phyloP scores from a whole-genome alignment of 1,140 invertebrate species.

The Sycophila sp. region DNA sequence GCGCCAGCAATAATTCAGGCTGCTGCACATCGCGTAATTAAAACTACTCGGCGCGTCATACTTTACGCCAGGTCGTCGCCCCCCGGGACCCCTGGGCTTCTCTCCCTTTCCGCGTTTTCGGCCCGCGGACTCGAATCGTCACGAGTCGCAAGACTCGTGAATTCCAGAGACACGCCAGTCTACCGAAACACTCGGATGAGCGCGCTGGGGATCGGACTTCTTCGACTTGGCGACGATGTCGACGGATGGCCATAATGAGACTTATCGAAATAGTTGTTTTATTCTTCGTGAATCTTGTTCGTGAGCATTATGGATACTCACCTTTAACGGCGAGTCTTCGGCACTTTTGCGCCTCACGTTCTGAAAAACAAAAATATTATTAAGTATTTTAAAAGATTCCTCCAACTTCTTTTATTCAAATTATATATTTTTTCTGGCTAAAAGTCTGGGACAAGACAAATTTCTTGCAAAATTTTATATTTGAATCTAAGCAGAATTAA shows the following conservation, averaged over 20 bases:
- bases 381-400: too few relatives aligned
- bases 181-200: neutral
- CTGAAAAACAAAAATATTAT: slow-evolving; percentile 7
- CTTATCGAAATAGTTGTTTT: too few relatives aligned
- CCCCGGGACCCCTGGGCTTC: neutral
- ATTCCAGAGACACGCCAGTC: neutral
- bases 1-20: slow-evolving; percentile 51
- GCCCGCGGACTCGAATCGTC: slow-evolving; percentile 35
- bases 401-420: too few relatives aligned
- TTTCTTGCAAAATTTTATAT: too few relatives aligned
- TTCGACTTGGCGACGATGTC: neutral
- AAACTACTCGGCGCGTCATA: slow-evolving; percentile 57
- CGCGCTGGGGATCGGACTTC: too few relatives aligned
- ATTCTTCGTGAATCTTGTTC: neutral
- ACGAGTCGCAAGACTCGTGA: slow-evolving; percentile 20
- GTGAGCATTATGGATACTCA: neutral
- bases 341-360: neutral
- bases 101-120: slow-evolving; percentile 13
- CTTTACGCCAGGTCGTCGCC: slow-evolving; percentile 43
- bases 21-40: slow-evolving; percentile 56
- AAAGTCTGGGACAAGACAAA: too few relatives aligned
- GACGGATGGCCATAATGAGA: too few relatives aligned
- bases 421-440: too few relatives aligned
- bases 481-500: too few relatives aligned
- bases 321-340: neutral